Evolutionary conservation across 2,888 invertebrate species (phyloP).

Genomic region (Dicyrtoma fusca): DNA sequence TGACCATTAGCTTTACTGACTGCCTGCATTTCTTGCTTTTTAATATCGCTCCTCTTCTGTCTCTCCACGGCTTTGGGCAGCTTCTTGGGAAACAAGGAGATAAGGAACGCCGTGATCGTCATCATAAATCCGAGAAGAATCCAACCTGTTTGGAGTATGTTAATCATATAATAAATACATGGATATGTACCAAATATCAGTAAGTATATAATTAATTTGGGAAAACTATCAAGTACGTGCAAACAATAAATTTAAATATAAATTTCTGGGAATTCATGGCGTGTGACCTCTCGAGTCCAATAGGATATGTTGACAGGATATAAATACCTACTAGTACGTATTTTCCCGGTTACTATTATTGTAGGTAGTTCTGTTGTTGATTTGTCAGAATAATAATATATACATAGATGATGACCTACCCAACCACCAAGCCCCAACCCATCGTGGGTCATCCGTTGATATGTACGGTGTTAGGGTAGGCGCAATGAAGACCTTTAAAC

Average conservation of each 20-base stretch:
- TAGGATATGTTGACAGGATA: no score
- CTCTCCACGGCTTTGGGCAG: constrained; percentile 58
- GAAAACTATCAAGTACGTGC: no score
- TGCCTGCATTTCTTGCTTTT: no score
- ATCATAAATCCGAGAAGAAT: constrained; percentile 59
- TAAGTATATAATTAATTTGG: no score
- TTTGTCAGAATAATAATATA: constrained; percentile 63
- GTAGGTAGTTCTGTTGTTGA: constrained; percentile 62
- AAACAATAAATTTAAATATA: no score
- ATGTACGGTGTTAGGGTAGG: constrained; percentile 58
- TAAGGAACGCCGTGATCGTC: constrained; percentile 66
- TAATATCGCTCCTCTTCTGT: constrained; percentile 3
- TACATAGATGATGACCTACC: constrained; percentile 57
- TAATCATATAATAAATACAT: no score
- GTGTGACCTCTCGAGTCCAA: no score
- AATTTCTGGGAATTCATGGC: no score
- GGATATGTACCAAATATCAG: no score
- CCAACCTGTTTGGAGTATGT: constrained; percentile 51
- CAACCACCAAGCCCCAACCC: constrained; percentile 66
- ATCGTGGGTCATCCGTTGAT: constrained; percentile 61
- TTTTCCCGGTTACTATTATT: background rate
- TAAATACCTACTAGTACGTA: no score
- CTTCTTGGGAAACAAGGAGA: constrained; percentile 72
- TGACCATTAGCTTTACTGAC: no score
- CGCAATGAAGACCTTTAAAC: constrained; percentile 58